phyloP scores from a whole-genome alignment of 2,113 vertebrate species.

The Chaetodon trifascialis region DNA sequence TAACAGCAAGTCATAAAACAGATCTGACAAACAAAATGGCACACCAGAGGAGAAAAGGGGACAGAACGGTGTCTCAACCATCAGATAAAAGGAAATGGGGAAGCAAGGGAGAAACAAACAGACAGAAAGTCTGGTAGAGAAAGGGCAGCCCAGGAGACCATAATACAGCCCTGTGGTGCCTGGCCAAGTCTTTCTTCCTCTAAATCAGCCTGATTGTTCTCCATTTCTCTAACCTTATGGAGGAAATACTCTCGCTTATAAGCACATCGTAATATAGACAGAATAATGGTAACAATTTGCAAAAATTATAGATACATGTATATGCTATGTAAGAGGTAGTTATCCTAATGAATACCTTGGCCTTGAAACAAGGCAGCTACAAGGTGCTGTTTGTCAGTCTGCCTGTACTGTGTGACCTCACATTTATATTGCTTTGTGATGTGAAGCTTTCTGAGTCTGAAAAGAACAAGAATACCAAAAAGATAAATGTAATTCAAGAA shows the following conservation, averaged over 20 bases:
- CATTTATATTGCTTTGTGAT: not conserved
- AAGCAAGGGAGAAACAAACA: not conserved
- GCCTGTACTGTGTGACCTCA: not conserved
- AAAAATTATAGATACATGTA: not conserved
- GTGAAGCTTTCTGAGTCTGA: not conserved
- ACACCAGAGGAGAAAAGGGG: not conserved
- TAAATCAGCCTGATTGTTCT: constrained; percentile 10
- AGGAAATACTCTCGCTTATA: not conserved
- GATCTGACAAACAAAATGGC: constrained; percentile 14
- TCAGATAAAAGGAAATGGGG: not conserved
- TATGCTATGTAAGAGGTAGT: not conserved
- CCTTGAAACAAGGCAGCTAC: not conserved
- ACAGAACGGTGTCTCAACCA: not conserved
- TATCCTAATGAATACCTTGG: constrained; percentile 1
- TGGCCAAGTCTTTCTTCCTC: not conserved
- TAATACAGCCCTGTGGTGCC: not conserved
- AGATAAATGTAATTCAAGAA: not conserved
- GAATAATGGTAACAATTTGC: not conserved
- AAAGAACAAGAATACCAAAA: not conserved
- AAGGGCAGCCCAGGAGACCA: not conserved
- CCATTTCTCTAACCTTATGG: not conserved
- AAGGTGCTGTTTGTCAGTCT: not conserved
- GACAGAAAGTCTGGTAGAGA: not conserved
- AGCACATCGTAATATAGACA: not conserved
- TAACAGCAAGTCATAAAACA: not conserved